Evolutionary conservation across 2,888 invertebrate species (phyloP).

Genomic region (Tachystola acroxantha): DNA sequence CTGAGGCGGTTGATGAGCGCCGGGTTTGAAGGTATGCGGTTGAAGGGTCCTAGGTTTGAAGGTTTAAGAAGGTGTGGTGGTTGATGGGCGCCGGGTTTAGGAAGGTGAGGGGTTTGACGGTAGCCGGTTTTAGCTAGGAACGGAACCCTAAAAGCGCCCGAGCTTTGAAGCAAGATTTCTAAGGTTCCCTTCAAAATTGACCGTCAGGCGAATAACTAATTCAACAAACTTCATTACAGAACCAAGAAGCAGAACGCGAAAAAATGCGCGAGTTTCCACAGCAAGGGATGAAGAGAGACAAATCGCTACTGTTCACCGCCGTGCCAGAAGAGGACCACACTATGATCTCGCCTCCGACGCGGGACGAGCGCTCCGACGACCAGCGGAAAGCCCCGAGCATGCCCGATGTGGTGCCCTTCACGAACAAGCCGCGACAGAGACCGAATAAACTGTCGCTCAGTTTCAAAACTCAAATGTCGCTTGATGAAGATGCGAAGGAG

Average conservation of each 20-base stretch:
- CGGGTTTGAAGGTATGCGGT: no score
- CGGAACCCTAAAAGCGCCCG: no score
- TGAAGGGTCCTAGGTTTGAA: no score
- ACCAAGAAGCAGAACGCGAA: slow-evolving; percentile 64
- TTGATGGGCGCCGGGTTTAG: no score
- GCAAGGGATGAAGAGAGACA: slow-evolving; percentile 85
- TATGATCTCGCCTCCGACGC: slow-evolving; percentile 66
- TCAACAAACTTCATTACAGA: slow-evolving; percentile 44
- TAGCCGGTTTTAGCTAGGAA: no score
- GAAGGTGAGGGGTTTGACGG: no score
- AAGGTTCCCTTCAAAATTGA: no score
- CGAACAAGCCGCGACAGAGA: slow-evolving; percentile 66
- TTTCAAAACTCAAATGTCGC: slow-evolving; percentile 74
- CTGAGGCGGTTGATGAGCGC: no score
- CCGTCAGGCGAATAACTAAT: no score
- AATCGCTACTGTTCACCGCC: slow-evolving; percentile 88
- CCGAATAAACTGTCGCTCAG: slow-evolving; percentile 79
- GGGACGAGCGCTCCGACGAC: slow-evolving; percentile 34
- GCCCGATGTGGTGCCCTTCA: slow-evolving; percentile 74
- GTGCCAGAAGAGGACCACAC: slow-evolving; percentile 87
- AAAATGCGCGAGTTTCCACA: slow-evolving; percentile 68
- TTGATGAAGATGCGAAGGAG: slow-evolving; percentile 77
- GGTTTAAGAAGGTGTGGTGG: no score
- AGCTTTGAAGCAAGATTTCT: no score
- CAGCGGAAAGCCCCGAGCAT: slow-evolving; percentile 47